Evolutionary conservation across 1,140 invertebrate genomes (phyloP).

Genomic region (Colletes latitarsis): DNA sequence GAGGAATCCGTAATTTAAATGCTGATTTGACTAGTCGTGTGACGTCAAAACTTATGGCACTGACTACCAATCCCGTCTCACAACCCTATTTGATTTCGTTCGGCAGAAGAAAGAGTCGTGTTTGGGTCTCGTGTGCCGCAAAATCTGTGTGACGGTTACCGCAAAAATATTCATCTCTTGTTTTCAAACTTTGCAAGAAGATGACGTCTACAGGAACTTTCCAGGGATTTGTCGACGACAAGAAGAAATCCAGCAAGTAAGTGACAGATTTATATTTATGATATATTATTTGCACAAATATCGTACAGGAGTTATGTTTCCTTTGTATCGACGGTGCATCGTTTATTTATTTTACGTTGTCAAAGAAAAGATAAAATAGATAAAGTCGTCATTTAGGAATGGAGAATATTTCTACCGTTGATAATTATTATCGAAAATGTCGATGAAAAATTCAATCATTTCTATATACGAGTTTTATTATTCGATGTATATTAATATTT

Average conservation of each 20-base stretch:
- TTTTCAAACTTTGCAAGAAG: conserved; percentile 17
- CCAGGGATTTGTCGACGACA: conserved; percentile 63
- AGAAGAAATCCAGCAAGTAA: conserved; percentile 76
- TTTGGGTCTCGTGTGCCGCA: conserved; percentile 40
- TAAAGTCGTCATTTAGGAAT: too few relatives aligned
- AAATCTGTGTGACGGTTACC: conserved; percentile 41
- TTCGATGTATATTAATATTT: neutral
- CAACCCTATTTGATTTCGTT: conserved; percentile 71
- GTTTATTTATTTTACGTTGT: conserved; percentile 3
- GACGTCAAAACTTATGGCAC: conserved; percentile 51
- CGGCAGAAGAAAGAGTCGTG: conserved; percentile 59
- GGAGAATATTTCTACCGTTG: neutral
- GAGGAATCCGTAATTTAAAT: conserved; percentile 15
- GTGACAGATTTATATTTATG: conserved; percentile 49
- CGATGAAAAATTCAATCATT: neutral
- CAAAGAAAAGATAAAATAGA: neutral
- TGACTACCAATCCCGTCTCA: conserved; percentile 63
- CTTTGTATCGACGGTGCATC: neutral
- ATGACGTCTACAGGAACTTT: conserved; percentile 77
- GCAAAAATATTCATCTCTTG: conserved; percentile 21
- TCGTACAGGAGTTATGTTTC: neutral
- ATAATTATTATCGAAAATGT: neutral
- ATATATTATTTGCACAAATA: conserved; percentile 14
- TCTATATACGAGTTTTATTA: neutral
- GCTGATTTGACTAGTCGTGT: conserved; percentile 55